Conservation (phyloP, 2,888 invertebrate species). For the Glaucopsyche alexis region DNA sequence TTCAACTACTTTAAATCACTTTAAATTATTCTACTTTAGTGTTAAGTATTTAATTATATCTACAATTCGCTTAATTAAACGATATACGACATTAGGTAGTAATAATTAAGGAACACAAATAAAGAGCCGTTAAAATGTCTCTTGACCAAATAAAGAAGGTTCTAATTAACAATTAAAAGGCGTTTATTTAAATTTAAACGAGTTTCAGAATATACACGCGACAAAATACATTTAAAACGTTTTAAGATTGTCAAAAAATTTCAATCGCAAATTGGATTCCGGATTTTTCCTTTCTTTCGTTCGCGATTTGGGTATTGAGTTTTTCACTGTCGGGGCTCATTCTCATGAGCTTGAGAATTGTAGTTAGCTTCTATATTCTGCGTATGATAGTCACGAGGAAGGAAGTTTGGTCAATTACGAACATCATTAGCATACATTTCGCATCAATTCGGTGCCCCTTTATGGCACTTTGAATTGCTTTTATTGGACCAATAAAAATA, state of each 20-base stretch:
- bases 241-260: slow-evolving; percentile 71
- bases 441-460: slow-evolving; percentile 60
- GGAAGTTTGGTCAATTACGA: slow-evolving; percentile 71
- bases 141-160: slow-evolving; percentile 10
- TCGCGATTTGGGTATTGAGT: slow-evolving; percentile 54
- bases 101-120: slow-evolving; percentile 17
- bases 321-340: slow-evolving; percentile 70
- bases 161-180: slow-evolving; percentile 16
- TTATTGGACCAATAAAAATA: slow-evolving; percentile 68
- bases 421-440: slow-evolving; percentile 70
- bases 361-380: slow-evolving; percentile 52
- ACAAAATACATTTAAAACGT: slow-evolving; percentile 36
- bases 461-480: slow-evolving; percentile 63
- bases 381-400: slow-evolving; percentile 58
- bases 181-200: slow-evolving; percentile 18
- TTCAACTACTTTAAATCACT: not conserved
- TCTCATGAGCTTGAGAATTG: slow-evolving; percentile 58
- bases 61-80: not conserved
- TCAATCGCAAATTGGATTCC: slow-evolving; percentile 67
- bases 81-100: slow-evolving; percentile 10
- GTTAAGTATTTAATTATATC: not conserved
- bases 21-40: not conserved
- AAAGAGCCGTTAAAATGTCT: slow-evolving; percentile 17
- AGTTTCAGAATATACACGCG: not conserved
- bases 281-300: slow-evolving; percentile 60